These are phyloP conservation scores for Stenopsyche tienmushanensis DNA, from an alignment of 1,140 invertebrate species.

Conservation along the genomic window DNA sequence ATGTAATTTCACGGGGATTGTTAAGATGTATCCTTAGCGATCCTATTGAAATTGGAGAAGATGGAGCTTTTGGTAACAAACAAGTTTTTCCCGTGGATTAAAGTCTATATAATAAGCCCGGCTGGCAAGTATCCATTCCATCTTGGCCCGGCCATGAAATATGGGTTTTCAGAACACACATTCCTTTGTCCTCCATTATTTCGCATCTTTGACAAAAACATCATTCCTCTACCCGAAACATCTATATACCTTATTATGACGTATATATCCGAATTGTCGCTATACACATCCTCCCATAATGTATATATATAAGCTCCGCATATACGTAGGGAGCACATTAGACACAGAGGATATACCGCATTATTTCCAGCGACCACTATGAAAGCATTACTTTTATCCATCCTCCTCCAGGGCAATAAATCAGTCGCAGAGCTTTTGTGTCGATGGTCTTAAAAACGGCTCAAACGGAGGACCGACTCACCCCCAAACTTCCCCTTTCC, in stretches of 20 bases:
- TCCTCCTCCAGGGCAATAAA: slow-evolving; percentile 41
- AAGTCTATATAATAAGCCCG: neutral
- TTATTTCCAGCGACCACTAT: slow-evolving; percentile 41
- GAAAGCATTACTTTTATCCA: slow-evolving; percentile 43
- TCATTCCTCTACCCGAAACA: slow-evolving; percentile 20
- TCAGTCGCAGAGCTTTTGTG: slow-evolving; percentile 42
- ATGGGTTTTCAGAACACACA: slow-evolving; percentile 37
- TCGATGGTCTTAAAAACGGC: slow-evolving; percentile 43
- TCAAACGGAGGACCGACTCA: slow-evolving; percentile 37
- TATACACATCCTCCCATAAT: too few species aligned
- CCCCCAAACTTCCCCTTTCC: slow-evolving; percentile 27
- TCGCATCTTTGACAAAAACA: slow-evolving; percentile 42
- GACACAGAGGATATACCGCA: slow-evolving; percentile 40
- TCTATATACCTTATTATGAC: slow-evolving; percentile 34
- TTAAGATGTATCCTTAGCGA: neutral
- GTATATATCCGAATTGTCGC: neutral
- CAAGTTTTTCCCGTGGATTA: slow-evolving; percentile 14
- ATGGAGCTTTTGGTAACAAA: too few species aligned
- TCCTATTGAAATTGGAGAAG: too few species aligned
- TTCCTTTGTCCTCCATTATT: slow-evolving; percentile 40
- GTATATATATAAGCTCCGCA: neutral
- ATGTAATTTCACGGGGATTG: neutral
- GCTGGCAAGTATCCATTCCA: slow-evolving; percentile 31
- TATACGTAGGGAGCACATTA: slow-evolving; percentile 28
- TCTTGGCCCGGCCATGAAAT: slow-evolving; percentile 34